Evolutionary conservation across 2,888 invertebrate genomes (phyloP), one percentile per base, ranked within the genome.

Genomic region (Melinaea menophilus): DNA sequence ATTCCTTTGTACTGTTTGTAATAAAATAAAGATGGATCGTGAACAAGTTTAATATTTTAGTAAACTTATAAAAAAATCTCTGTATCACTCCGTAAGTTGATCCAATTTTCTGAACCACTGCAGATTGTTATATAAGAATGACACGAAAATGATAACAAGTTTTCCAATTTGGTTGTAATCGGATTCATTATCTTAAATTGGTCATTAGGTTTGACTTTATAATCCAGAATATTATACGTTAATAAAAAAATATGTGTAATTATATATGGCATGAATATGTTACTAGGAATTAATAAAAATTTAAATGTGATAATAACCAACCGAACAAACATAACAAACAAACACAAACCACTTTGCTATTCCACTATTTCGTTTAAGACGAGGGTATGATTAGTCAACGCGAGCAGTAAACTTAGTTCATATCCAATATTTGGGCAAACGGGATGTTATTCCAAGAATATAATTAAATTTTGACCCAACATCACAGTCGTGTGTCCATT

Each of bases 401-500:
- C 9, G 31, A 31, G 51, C 13, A 13, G 48, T 22, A 51, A 51
- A 51, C 31, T 51, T 31, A 51, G 51, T 51, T 51, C 51, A 51
- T 51, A 51, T 51, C 51, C 51, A 51, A 51, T 51, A 51, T 51
- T 51, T 51, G 51, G 51, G 22, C 51, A 51, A 51, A 51, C 31
- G 51, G 31, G 51, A 51, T 51, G 51, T 51, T 51, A 51, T 51
- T 51, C 51, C 31, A 51, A 51, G 51, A 51, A 51, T 51, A 51
- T 51, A 51, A 51, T 51, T 51, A 51, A 51, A 51, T 51, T 51
- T 51, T 51, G 51, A 51, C 51, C 51, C 51, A 51, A 51, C 51
- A 51, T 51, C 22, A 31, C 51, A 51, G 51, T 51, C 51, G 51
- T 73, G 70, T 73, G 73, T 74, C 77, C 77, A 75, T 76, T 73